Evolutionary conservation across 2,113 vertebrate species (phyloP), one percentile per base, ranked within the genome.

Genomic region (Oryzias curvinotus): DNA sequence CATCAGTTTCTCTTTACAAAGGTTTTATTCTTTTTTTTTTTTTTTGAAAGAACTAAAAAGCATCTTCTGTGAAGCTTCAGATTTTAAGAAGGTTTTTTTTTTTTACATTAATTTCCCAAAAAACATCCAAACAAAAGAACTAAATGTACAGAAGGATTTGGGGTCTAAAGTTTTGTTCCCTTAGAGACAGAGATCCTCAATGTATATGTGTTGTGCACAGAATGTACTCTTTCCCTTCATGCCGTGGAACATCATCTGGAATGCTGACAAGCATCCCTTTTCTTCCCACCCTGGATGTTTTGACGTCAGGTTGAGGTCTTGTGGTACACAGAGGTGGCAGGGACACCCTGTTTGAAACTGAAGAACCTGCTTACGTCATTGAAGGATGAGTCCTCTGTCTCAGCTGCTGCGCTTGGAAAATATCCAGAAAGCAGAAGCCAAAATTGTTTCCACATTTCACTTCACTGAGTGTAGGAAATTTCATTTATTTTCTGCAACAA

Each of bases 371-470:
- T 52, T 67, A 75, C 63, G 74, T 78, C 83, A 77, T 68, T 58
- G 71, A 74, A 49, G 68, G 62, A 78, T 51, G 58, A 69, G 70
- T 62, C 21, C 42, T 84, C 76, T 79, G 53, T 56, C 80, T 89
- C 83, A 80, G 75, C 83, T 88, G 83, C 77, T 81, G 45, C 74
- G 69, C 41, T 59, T 76, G 69, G 75, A 65, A 57, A 17, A 16
- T 44, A 59, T 72, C 77, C 75, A 84, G 26, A 62, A 65, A 46
- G 47, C 62, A 65, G 28, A 14, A 52, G 52, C 69, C 64, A 84
- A 74, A 88, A 84, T 82, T 80, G 65, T 66, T 88, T 84, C 82
- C 85, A 88, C 78, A 83, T 88, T 87, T 88, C 58, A 80, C 77
- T 56, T 77, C 30, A 36, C 78, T 62, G 58, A 75, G 62, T 3